Evolutionary conservation across 23 tunicate genomes (phyloP).

Genomic region (Ciona savignyi): DNA sequence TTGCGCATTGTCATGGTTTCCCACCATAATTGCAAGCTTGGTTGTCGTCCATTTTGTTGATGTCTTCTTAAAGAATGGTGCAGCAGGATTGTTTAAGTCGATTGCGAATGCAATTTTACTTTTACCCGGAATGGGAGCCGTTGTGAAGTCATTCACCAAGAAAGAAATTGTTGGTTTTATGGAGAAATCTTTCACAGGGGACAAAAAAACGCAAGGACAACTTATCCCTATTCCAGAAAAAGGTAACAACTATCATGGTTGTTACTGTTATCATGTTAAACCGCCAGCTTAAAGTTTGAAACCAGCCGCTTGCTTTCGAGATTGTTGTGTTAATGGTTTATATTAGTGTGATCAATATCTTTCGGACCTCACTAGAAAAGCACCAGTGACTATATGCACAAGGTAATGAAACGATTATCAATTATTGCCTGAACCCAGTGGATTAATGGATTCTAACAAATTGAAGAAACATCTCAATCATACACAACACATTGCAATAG

Average conservation of each 20-base stretch:
- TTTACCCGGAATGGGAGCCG: slow-evolving; percentile 31
- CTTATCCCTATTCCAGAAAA: slow-evolving; percentile 63
- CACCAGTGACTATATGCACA: no score
- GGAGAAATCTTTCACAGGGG: slow-evolving; percentile 23
- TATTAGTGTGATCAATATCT: no score
- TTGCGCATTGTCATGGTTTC: neutral
- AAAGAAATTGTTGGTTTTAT: slow-evolving; percentile 67
- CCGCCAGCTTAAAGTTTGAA: neutral
- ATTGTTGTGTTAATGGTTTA: no score
- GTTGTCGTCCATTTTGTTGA: slow-evolving; percentile 39
- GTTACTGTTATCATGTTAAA: neutral
- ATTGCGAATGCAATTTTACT: slow-evolving; percentile 35
- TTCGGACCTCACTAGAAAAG: no score
- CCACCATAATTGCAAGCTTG: slow-evolving; percentile 15
- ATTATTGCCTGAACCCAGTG: no score
- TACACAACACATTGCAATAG: no score
- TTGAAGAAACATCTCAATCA: no score
- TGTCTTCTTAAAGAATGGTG: slow-evolving; percentile 22
- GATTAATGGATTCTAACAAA: no score
- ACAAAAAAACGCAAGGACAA: neutral
- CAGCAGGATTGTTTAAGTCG: slow-evolving; percentile 31
- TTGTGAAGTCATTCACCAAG: slow-evolving; percentile 50
- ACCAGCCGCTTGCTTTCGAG: no score
- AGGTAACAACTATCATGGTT: slow-evolving; percentile 21
- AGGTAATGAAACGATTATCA: no score